phyloP scores from a whole-genome alignment of 2,888 invertebrate species.

The Polyommatus icarus region DNA sequence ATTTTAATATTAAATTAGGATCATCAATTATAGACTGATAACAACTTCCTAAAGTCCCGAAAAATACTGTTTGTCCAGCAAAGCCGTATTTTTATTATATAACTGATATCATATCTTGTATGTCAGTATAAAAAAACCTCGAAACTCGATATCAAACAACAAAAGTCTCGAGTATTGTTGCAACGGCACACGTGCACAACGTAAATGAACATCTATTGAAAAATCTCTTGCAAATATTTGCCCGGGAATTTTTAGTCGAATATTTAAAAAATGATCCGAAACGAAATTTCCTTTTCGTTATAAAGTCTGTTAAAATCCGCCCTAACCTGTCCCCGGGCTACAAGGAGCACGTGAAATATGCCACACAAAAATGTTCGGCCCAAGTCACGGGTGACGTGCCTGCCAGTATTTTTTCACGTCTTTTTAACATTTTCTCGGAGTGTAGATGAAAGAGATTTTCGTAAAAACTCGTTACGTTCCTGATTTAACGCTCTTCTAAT shows the following conservation, averaged over 20 bases:
- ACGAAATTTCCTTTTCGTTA: conserved; percentile 41
- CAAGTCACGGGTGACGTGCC: conserved; percentile 35
- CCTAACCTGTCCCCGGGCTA: conserved; percentile 47
- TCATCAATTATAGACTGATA: too few relatives aligned
- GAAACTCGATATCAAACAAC: not conserved
- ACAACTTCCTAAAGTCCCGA: too few relatives aligned
- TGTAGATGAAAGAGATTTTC: not conserved
- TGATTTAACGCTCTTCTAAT: too few relatives aligned
- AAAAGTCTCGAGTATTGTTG: not conserved
- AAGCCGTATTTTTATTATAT: too few relatives aligned
- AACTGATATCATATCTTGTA: not conserved
- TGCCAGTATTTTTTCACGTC: not conserved
- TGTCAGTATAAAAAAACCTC: not conserved
- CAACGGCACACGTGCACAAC: not conserved
- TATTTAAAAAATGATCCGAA: conserved; percentile 40
- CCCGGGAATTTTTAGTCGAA: conserved; percentile 20
- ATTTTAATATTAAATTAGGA: too few relatives aligned
- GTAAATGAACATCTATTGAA: conserved; percentile 12
- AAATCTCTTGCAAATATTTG: conserved; percentile 14
- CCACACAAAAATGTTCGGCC: conserved; percentile 39
- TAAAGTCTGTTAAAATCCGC: conserved; percentile 40
- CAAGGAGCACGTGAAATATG: conserved; percentile 49
- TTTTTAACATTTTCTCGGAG: not conserved
- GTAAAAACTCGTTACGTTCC: too few relatives aligned
- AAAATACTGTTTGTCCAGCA: too few relatives aligned